phyloP scores from a whole-genome alignment of 1,140 invertebrate genomes.

The Steinernema feltiae region DNA sequence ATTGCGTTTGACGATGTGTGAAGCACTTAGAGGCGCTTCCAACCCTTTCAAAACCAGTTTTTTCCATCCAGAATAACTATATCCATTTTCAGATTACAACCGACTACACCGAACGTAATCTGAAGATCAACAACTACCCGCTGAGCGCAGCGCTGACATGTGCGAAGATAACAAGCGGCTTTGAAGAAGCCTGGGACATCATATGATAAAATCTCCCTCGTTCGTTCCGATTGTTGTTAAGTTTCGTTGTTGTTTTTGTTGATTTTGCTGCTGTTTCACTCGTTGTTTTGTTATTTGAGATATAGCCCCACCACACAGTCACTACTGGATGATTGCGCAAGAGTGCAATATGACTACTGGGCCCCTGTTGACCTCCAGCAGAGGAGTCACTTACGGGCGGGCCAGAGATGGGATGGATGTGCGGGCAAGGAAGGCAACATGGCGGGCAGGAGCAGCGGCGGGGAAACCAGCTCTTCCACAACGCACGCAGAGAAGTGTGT shows the following conservation, averaged over 20 bases:
- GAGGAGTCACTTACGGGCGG: too few species aligned
- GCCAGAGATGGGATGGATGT: too few species aligned
- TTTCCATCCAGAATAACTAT: constrained; percentile 29
- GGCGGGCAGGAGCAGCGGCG: too few species aligned
- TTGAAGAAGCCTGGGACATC: constrained; percentile 90
- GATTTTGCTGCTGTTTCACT: background rate
- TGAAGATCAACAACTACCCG: constrained; percentile 91
- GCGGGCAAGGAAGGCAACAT: too few species aligned
- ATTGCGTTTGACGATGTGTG: background rate
- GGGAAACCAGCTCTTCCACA: too few species aligned
- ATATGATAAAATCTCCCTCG: constrained; percentile 30
- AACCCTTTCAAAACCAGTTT: too few species aligned
- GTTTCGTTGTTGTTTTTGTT: background rate
- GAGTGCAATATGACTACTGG: too few species aligned
- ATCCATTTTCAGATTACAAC: constrained; percentile 66
- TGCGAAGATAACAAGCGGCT: constrained; percentile 88
- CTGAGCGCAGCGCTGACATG: constrained; percentile 90
- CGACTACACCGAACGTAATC: constrained; percentile 81
- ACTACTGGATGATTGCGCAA: too few species aligned
- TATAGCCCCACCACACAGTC: too few species aligned
- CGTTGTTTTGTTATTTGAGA: background rate
- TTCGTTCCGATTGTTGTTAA: background rate
- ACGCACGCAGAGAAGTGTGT: too few species aligned
- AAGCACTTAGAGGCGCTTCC: background rate
- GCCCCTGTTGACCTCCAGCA: too few species aligned